Evolutionary conservation across 2,888 invertebrate genomes (phyloP), one percentile per base, ranked within the genome.

Genomic region (Melitaea athalia): DNA sequence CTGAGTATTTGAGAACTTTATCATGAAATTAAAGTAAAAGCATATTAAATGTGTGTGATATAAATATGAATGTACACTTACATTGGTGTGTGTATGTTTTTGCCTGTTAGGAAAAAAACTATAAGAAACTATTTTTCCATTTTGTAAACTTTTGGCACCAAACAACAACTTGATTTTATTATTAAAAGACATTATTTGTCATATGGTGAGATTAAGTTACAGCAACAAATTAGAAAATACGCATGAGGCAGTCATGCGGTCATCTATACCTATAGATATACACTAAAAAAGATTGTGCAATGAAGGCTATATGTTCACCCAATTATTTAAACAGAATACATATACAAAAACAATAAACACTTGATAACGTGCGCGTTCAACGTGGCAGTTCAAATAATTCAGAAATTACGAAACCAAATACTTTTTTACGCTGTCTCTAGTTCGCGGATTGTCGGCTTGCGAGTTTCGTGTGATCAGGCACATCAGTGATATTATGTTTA

Each of bases 31-130:
- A 53, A 53, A 5, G 5, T 5, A 33, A 14, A 33, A 33, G 33
- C 0, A 53, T 14, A 31, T 6, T 12, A 31, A 52, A 52, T n/a
- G 24, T 50, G n/a, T 31, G 11, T 5, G 4, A 24, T 24, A 3
- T 11, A 53, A 33, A 53, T 33, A 3, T 53, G 2, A 49, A 67
- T n/a, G n/a, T n/a, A n/a, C n/a, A n/a, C 69, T 70, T 61, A 70
- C 69, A 67, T 63, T 47, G 5, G 43, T 55, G 24, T 67, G 66
- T 57, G 55, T 24, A 14, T 17, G 63, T 15, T 60, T 59, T 5
- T 45, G 53, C n/a, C 12, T n/a, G 15, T n/a, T 33, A 33, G 3
- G 47, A 15, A 42, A 15, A 31, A 55, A 15, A 31, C 47, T n/a
- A 31, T 53, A 63, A n/a, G n/a, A 63, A n/a, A 55, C 7, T 15